A percentile compares a stretch with the other conserved stretches of the same genome.
Conservation (phyloP, 2,113 vertebrate genomes). For the Ptyas mucosa region DNA sequence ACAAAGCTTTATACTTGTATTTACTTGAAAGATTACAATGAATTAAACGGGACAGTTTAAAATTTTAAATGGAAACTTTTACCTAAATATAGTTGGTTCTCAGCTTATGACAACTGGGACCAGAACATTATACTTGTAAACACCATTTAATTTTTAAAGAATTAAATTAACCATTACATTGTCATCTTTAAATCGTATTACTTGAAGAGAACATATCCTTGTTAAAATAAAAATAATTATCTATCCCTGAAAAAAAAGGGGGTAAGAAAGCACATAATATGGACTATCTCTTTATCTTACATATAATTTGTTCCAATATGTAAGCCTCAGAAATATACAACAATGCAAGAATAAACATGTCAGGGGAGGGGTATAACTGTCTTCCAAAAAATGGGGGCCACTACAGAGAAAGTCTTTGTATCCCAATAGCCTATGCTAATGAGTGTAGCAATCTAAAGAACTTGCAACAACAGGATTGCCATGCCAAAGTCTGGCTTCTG, state of each 20-base stretch:
- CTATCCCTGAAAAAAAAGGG: constrained; percentile 48
- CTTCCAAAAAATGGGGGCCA: not conserved
- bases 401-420: not conserved
- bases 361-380: not conserved
- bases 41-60: not conserved
- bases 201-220: not conserved
- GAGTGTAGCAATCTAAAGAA: not conserved
- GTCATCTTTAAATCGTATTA: not conserved
- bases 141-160: not conserved
- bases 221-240: constrained; percentile 54
- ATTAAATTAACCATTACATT: not conserved
- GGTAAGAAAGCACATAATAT: not conserved
- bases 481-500: not conserved
- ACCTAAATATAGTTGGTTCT: not conserved
- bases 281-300: not conserved
- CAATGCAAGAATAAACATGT: not conserved
- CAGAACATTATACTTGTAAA: not conserved
- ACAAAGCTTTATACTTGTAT: no score
- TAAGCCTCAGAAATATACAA: not conserved
- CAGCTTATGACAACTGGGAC: not conserved
- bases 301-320: not conserved
- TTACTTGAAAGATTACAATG: not conserved
- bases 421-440: not conserved
- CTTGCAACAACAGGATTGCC: not conserved
- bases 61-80: constrained; percentile 14